Evolutionary conservation across 2,888 invertebrate species (phyloP).

Genomic region (Drosophila paracracens): DNA sequence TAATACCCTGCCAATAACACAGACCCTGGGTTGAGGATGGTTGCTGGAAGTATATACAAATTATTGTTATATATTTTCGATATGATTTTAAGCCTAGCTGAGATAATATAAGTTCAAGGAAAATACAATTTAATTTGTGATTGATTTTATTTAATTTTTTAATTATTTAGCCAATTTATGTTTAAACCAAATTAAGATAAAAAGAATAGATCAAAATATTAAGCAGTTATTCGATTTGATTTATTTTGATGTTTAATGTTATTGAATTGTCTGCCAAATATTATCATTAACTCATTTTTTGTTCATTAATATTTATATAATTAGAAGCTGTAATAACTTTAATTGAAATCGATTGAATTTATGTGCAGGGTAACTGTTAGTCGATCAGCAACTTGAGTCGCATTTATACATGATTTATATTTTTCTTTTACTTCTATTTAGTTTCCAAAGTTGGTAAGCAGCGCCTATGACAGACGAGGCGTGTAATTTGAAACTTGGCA

Average conservation of each 20-base stretch:
- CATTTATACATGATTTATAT: slow-evolving; percentile 15
- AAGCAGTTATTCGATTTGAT: background rate
- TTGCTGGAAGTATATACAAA: background rate
- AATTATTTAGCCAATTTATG: background rate
- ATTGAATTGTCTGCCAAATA: background rate
- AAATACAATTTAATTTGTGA: background rate
- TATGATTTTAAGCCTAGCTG: background rate
- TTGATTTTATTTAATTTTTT: background rate
- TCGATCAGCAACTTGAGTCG: background rate
- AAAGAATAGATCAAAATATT: background rate
- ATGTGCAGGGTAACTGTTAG: slow-evolving; percentile 1
- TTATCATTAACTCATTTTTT: background rate
- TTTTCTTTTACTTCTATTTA: slow-evolving; percentile 31
- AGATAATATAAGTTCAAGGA: background rate
- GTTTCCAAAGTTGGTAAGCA: slow-evolving; percentile 31
- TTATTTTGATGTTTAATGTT: background rate
- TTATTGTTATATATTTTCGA: background rate
- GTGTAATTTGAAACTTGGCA: slow-evolving; percentile 73
- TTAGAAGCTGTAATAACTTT: too few relatives aligned
- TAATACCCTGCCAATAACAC: background rate
- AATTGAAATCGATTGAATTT: too few relatives aligned
- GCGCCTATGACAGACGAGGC: slow-evolving; percentile 59
- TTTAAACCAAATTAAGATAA: background rate
- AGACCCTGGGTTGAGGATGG: background rate
- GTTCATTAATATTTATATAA: too few relatives aligned